These are phyloP conservation scores for Heliopora coerulea DNA, from an alignment of 92 coral and sea anemone genomes.

Conservation along the genomic window DNA sequence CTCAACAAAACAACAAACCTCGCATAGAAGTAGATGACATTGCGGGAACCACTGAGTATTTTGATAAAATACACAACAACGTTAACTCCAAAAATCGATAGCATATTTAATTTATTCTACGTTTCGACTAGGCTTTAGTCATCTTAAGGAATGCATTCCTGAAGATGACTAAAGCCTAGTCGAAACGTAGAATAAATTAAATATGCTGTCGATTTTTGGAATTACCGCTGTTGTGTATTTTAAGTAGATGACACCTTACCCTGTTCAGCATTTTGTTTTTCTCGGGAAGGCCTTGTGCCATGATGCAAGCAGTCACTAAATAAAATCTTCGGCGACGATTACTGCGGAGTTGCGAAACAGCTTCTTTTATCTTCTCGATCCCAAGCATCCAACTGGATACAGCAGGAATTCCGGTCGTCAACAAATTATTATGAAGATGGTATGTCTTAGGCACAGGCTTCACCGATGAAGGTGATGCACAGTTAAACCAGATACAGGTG, in stretches of 20 bases:
- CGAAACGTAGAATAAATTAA: too few species aligned
- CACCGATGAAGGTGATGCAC: slow-evolving; percentile 88
- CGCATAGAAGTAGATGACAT: too few species aligned
- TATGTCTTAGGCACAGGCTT: slow-evolving; percentile 87
- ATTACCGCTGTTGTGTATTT: too few species aligned
- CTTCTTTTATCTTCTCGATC: slow-evolving; percentile 56
- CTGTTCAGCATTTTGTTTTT: slow-evolving; percentile 74
- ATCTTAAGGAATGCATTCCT: too few species aligned
- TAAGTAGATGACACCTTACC: slow-evolving; percentile 66
- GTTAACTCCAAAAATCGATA: too few species aligned
- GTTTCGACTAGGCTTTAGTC: too few species aligned
- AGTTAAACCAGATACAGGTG: slow-evolving; percentile 88
- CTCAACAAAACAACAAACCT: too few species aligned
- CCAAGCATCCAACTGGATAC: slow-evolving; percentile 93
- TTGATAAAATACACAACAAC: too few species aligned
- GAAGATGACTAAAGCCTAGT: too few species aligned
- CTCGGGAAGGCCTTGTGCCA: slow-evolving; percentile 96
- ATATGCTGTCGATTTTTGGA: too few species aligned
- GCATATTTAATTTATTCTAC: too few species aligned
- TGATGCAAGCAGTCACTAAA: slow-evolving; percentile 77
- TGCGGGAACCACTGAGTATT: too few species aligned
- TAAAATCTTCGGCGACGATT: slow-evolving; percentile 61
- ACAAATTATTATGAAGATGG: slow-evolving; percentile 92
- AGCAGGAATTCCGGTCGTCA: slow-evolving; percentile 87
- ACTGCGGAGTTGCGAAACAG: slow-evolving; percentile 45